Conservation (phyloP, 2,888 invertebrate genomes). For the Dryadula phaetusa region DNA sequence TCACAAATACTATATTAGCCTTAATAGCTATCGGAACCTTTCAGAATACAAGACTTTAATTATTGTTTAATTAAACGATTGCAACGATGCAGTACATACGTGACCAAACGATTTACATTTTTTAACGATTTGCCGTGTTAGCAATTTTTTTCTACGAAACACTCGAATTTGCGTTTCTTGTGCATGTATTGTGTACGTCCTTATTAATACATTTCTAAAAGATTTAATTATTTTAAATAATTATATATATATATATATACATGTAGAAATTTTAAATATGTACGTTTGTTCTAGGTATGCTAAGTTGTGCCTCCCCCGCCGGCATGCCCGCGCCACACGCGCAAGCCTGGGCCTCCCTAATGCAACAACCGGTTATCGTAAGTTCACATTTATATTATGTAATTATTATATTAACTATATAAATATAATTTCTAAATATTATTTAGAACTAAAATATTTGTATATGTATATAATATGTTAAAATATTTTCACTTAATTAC, state of each 20-base stretch:
- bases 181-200: constrained; percentile 2
- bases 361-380: constrained; percentile 71
- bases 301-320: constrained; percentile 77
- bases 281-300: constrained; percentile 64
- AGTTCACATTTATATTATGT: constrained; percentile 48
- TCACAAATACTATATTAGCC: constrained; percentile 39
- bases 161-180: constrained; percentile 25
- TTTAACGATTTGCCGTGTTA: constrained; percentile 32
- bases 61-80: constrained; percentile 47
- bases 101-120: constrained; percentile 41
- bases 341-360: constrained; percentile 67
- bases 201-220: neutral
- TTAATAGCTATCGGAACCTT: constrained; percentile 50
- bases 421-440: neutral
- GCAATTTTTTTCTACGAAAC: constrained; percentile 38
- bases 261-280: neutral
- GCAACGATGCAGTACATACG: constrained; percentile 39
- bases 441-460: neutral
- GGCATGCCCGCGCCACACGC: constrained; percentile 72
- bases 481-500: constrained; percentile 15
- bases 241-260: no score
- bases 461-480: no score
- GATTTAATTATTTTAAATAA: neutral
- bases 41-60: constrained; percentile 48
- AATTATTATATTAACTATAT: no score